Evolutionary conservation across 2,797 vertebrate species (phyloP).

Genomic region (Loriculus beryllinus): DNA sequence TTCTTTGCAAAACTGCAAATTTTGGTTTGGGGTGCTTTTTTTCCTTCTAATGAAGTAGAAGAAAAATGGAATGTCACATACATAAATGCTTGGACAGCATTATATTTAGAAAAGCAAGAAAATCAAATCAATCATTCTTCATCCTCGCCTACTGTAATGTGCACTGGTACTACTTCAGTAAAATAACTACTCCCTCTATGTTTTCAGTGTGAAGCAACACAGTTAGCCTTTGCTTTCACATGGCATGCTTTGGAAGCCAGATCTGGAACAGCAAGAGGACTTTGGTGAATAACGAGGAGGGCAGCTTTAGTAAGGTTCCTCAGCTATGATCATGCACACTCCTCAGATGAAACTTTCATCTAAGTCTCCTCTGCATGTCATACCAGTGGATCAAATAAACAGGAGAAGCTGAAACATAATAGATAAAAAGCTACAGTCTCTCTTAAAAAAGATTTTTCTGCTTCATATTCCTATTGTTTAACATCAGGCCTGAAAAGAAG

Average conservation of each 20-base stretch:
- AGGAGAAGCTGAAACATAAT: background rate
- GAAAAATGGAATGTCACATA: background rate
- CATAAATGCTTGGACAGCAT: background rate
- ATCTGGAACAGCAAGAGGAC: background rate
- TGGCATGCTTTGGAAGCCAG: background rate
- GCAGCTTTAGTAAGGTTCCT: background rate
- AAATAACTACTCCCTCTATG: background rate
- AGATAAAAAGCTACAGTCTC: too few species aligned
- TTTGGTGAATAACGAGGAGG: background rate
- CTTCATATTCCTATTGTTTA: slow-evolving; percentile 68
- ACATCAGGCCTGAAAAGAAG: slow-evolving; percentile 62
- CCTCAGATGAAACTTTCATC: background rate
- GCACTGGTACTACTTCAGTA: background rate
- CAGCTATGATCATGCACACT: background rate
- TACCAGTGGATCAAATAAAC: slow-evolving; percentile 25
- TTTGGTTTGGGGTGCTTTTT: background rate
- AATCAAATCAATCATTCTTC: background rate
- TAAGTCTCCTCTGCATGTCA: background rate
- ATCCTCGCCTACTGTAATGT: background rate
- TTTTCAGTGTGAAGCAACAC: background rate
- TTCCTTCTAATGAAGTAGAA: background rate
- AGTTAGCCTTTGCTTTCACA: background rate
- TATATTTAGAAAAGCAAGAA: background rate
- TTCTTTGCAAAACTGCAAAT: background rate
- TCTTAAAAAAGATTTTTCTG: slow-evolving; percentile 57